Percentiles rank a stretch among this genome's conserved stretches.
Evolutionary conservation across 1,140 invertebrate genomes (phyloP).

Genomic region (Stegodyphus mimosarum): DNA sequence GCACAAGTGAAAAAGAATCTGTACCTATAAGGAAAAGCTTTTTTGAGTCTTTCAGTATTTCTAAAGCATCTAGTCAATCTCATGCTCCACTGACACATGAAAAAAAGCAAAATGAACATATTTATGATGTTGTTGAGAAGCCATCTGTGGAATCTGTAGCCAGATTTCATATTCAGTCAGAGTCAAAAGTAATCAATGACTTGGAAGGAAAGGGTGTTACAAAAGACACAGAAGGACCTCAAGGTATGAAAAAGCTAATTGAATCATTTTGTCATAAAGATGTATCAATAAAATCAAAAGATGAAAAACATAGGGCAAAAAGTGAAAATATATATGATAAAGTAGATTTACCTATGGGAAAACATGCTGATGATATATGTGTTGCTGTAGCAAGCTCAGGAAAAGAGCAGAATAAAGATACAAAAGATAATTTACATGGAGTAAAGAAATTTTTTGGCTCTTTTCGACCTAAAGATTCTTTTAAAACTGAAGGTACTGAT

Average conservation of each 20-base stretch:
- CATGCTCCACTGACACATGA: neutral
- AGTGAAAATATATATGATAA: constrained; percentile 20
- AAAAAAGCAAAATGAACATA: constrained; percentile 19
- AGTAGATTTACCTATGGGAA: constrained; percentile 1
- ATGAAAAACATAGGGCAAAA: neutral
- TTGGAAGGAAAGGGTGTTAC: neutral
- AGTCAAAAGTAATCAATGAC: neutral
- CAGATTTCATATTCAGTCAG: neutral
- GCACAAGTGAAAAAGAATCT: neutral
- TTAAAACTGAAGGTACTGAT: neutral
- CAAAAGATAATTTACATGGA: constrained; percentile 1
- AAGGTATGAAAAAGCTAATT: constrained; percentile 26
- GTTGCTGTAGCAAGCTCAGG: no score
- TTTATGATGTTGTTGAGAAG: constrained; percentile 50
- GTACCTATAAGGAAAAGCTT: constrained; percentile 18
- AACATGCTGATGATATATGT: no score
- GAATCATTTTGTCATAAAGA: constrained; percentile 39
- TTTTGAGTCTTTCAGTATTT: constrained; percentile 32
- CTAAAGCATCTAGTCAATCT: constrained; percentile 5
- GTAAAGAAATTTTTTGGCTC: neutral
- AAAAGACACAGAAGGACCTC: constrained; percentile 7
- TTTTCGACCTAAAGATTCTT: neutral
- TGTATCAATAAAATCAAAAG: constrained; percentile 10
- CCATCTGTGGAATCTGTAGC: neutral
- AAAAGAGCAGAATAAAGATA: neutral